A percentile compares a stretch with the other conserved stretches of the same genome.
Conservation (phyloP, 2,113 vertebrate genomes). For the Sinocyclocheilus grahami region DNA sequence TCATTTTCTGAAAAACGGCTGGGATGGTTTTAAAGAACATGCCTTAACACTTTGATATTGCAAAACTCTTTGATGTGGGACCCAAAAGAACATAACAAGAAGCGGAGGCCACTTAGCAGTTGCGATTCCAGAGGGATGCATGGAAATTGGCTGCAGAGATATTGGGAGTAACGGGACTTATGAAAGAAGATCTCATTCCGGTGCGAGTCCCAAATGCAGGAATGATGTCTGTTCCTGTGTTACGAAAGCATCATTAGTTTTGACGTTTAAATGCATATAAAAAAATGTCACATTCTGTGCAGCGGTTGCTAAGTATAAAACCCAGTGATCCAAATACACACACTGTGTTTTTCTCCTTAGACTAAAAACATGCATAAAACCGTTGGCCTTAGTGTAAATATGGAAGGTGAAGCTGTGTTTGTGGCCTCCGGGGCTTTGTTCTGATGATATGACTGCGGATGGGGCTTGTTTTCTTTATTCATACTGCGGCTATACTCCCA, state of each 20-base stretch:
- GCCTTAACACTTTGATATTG: not conserved
- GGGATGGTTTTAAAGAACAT: not conserved
- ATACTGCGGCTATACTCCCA: constrained; percentile 48
- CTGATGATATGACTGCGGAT: not conserved
- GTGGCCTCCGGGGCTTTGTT: constrained; percentile 43
- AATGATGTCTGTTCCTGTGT: constrained; percentile 1
- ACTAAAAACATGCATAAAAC: constrained; percentile 50
- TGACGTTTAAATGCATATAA: not conserved
- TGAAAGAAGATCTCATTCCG: constrained; percentile 49
- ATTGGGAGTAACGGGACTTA: constrained; percentile 59
- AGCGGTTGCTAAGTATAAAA: not conserved
- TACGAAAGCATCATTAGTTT: not conserved
- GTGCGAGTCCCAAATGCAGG: not conserved
- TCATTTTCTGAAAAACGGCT: not conserved
- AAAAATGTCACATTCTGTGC: not conserved
- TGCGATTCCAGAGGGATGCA: constrained; percentile 7
- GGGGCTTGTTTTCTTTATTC: constrained; percentile 5
- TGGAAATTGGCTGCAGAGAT: constrained; percentile 55
- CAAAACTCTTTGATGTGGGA: constrained; percentile 9
- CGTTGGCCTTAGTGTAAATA: constrained; percentile 40
- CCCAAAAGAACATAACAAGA: not conserved
- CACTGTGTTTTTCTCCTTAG: not conserved
- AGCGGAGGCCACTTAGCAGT: constrained; percentile 5
- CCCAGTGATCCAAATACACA: not conserved
- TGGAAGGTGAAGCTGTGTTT: constrained; percentile 49